Conservation (phyloP, 2,113 vertebrate genomes). For the Gopherus evgoodei region DNA sequence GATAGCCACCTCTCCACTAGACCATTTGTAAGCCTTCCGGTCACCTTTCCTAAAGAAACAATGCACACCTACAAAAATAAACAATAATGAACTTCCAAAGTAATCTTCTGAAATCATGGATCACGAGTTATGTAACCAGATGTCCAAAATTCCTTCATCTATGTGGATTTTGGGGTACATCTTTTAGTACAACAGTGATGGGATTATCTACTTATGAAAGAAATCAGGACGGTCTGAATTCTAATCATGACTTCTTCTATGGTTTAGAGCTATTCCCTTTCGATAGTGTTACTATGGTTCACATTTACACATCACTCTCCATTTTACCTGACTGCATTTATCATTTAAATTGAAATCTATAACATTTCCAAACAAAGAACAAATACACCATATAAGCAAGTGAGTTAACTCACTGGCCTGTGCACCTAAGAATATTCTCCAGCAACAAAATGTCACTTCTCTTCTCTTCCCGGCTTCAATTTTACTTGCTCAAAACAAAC, state of each 20-base stretch:
- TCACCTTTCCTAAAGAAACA: too few species aligned
- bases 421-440: rapidly evolving
- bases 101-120: not conserved
- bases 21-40: too few species aligned
- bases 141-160: not conserved
- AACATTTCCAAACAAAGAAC: not conserved
- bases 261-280: not conserved
- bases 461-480: not conserved
- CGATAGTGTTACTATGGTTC: not conserved
- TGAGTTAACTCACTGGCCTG: not conserved
- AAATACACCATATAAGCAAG: too few species aligned
- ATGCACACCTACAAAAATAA: too few species aligned
- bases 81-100: not conserved
- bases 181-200: not conserved
- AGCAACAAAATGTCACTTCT: not conserved
- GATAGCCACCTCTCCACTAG: too few species aligned
- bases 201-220: not conserved
- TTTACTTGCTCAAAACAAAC: not conserved
- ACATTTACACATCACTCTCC: not conserved
- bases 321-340: too few species aligned
- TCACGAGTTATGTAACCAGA: not conserved
- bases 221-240: not conserved
- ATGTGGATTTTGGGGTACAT: not conserved
- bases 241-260: not conserved
- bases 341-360: not conserved